These are phyloP conservation scores for Mola mola DNA, from an alignment of 2,113 vertebrate species.

Conservation along the genomic window DNA sequence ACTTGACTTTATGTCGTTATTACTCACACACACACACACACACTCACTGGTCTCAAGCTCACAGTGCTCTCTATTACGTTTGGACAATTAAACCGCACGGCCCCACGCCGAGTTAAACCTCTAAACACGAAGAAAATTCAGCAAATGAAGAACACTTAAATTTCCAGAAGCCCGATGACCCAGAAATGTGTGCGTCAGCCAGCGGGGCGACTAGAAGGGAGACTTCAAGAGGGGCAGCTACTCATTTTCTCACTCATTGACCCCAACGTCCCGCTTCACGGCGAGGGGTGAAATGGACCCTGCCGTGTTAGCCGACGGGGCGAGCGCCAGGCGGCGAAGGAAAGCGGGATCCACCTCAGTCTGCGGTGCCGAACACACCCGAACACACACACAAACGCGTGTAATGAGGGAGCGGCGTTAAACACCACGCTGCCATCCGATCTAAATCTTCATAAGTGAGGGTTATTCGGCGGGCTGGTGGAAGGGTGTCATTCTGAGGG, in stretches of 20 bases:
- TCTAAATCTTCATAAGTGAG: not conserved
- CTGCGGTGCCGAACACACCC: conserved; percentile 26
- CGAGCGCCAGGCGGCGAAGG: conserved; percentile 17
- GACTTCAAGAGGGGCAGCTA: conserved; percentile 65
- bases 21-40: not conserved
- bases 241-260: conserved; percentile 75
- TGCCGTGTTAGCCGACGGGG: conserved; percentile 30
- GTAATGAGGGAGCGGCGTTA: not conserved
- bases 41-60: not conserved
- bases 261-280: conserved; percentile 69
- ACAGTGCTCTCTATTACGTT: conserved; percentile 23
- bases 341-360: conserved; percentile 7
- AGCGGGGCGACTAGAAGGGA: conserved; percentile 50
- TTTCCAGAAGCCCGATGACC: conserved; percentile 35
- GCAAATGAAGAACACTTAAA: conserved; percentile 39
- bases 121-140: conserved; percentile 38
- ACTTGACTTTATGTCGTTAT: conserved; percentile 4
- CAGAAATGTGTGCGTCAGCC: conserved; percentile 46
- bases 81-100: conserved; percentile 33
- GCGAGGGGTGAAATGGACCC: conserved; percentile 43
- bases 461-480: not conserved
- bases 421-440: not conserved
- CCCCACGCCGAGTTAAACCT: conserved; percentile 23
- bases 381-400: conserved; percentile 8
- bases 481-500: not conserved